Evolutionary conservation across 2,113 vertebrate species (phyloP).

Genomic region (Murina feae): DNA sequence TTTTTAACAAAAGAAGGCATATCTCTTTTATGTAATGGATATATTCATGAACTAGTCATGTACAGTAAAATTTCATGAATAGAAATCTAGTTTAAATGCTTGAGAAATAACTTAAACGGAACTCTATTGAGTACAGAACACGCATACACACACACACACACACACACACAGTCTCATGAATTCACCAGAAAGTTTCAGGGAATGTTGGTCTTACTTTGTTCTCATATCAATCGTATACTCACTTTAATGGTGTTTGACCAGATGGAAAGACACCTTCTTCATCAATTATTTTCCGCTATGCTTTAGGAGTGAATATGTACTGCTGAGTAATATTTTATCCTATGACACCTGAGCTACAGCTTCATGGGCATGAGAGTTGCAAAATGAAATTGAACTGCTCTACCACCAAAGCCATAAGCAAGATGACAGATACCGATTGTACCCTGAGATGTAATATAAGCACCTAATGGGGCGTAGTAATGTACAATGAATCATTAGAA

Average conservation of each 20-base stretch:
- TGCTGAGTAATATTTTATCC: constrained; percentile 72
- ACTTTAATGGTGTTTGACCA: constrained; percentile 65
- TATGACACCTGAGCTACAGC: constrained; percentile 63
- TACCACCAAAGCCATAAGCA: constrained; percentile 69
- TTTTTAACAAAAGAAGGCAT: constrained; percentile 1
- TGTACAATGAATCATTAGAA: constrained; percentile 78
- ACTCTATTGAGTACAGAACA: background rate
- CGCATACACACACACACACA: background rate
- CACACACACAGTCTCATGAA: background rate
- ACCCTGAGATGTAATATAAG: constrained; percentile 72
- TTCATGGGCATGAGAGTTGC: constrained; percentile 64
- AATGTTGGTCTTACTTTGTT: constrained; percentile 20
- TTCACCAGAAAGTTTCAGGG: constrained; percentile 31
- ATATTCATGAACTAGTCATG: background rate
- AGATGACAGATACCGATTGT: constrained; percentile 75
- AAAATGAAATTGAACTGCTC: constrained; percentile 74
- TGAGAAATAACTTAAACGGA: background rate
- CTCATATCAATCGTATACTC: background rate
- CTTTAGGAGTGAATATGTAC: constrained; percentile 65
- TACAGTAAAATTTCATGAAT: background rate
- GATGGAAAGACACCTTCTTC: constrained; percentile 72
- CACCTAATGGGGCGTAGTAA: constrained; percentile 73
- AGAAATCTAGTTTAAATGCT: background rate
- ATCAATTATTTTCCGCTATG: constrained; percentile 64
- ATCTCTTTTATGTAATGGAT: background rate